Base-by-base conservation (phyloP, 2,113 vertebrate species). In the Alligator mississippiensis region DNA sequence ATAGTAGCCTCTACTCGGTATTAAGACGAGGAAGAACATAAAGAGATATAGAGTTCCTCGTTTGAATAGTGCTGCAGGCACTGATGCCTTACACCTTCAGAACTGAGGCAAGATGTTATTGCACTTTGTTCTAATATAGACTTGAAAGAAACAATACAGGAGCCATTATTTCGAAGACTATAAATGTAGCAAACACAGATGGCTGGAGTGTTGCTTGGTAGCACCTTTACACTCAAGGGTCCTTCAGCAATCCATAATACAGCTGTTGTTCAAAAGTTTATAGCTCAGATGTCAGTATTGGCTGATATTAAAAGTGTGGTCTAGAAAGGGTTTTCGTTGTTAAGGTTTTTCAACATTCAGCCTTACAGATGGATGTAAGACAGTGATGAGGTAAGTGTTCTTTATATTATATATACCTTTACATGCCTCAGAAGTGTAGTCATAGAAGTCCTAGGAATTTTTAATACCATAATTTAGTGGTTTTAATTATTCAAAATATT, bases 121-220 rank as follows among this genome's bases (percentile, higher is more conserved):
- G 91, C 89, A 80, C 87, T 97, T 89, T 82, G 90, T 91, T 94
- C 92, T 93, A 93, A 94, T 94, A 92, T 2, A 94, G 95, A 87
- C 89, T 94, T 93, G 63, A 91, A 92, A 92, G 91, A 94, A 96
- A 92, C 89, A 68, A 90, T 68, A 77, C 7, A 76, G 62, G 81
- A 19, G 30, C 89, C 92, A 88, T 94, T 91, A 93, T 92, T 94
- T 93, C 80, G 74, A 66, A 92, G 85, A 90, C 91, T 82, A 84
- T 84, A 92, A 94, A 94, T 86, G 57, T 21, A 76, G 88, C 77
- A 63, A 92, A 72, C 90, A 27, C 60, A 84, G 89, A 76, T 78
- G 63, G 72, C 61, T 90, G 54, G 54, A 93, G 88, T 25, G 18
- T 85, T 1, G 0, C 77, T 85, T 61, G 77, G 76, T 85, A 88